phyloP scores from a whole-genome alignment of 2,797 vertebrate species.

The Salarias fasciatus region DNA sequence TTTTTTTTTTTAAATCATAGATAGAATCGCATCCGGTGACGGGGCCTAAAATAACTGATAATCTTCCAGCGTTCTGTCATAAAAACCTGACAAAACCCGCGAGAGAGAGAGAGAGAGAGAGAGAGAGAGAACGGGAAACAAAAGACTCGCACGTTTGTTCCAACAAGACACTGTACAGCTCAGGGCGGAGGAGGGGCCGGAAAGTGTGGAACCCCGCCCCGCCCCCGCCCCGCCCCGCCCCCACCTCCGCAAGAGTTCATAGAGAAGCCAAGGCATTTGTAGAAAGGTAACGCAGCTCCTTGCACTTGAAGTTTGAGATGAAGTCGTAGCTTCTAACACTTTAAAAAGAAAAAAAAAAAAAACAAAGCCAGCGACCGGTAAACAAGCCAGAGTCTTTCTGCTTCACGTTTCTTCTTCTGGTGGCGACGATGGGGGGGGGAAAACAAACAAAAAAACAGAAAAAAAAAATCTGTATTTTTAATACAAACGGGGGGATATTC shows the following conservation, averaged over 20 bases:
- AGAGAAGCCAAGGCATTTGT: conserved; percentile 58
- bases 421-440: conserved; percentile 4
- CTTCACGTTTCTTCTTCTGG: conserved; percentile 15
- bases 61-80: conserved; percentile 67
- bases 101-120: conserved; percentile 65
- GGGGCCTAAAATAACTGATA: conserved; percentile 71
- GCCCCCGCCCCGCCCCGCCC: background rate
- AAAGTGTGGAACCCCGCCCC: conserved; percentile 34
- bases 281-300: conserved; percentile 53
- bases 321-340: conserved; percentile 44
- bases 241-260: conserved; percentile 19
- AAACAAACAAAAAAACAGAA: conserved; percentile 3
- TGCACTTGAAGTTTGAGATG: conserved; percentile 42
- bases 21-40: conserved; percentile 73
- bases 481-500: no score
- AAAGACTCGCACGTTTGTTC: conserved; percentile 77
- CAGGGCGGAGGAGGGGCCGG: conserved; percentile 38
- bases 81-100: conserved; percentile 73
- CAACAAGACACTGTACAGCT: conserved; percentile 72
- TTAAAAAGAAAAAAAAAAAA: conserved; percentile 27
- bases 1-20: conserved; percentile 70
- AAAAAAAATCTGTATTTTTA: conserved; percentile 31
- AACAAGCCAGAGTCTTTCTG: conserved; percentile 48
- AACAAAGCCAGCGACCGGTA: conserved; percentile 51
- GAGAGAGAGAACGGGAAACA: conserved; percentile 66